Evolutionary conservation across 2,888 invertebrate genomes (phyloP), one percentile per base, ranked within the genome.

Genomic region (Chymomyza caudatula): DNA sequence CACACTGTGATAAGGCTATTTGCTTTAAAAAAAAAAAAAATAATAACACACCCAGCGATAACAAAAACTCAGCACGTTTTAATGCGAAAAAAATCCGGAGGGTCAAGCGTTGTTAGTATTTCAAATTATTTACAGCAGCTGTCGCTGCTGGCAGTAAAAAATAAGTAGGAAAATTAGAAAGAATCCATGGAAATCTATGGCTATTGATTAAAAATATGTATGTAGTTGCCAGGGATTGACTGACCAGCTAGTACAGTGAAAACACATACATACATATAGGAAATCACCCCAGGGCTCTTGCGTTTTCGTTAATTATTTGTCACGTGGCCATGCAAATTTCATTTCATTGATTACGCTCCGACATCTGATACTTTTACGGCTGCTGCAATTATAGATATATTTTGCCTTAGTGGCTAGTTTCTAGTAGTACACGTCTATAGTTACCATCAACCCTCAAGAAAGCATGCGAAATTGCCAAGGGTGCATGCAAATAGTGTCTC

Each of bases 241-340:
- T 44, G 37, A 44, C 8, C 15, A 44, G 15, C 1, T 15, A 11
- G 3, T 47, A 47, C 8, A n/a, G n/a, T n/a, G n/a, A n/a, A n/a
- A n/a, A n/a, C n/a, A n/a, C n/a, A 47, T 47, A 47, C 2, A 17
- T 47, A 47, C 15, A 47, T 47, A 44, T 44, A 44, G 5, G 44
- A 5, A 19, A 15, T 17, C n/a, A 47, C 47, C 47, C 63, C 47
- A 22, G 8, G 4, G 6, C 15, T 53, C 43, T 64, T 25, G n/a
- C 22, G 19, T n/a, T 61, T 63, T 56, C 68, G 68, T 76, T 81
- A 85, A 87, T 88, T 87, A 85, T 87, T 79, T 87, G 88, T 87
- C 88, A 87, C 88, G 86, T 88, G 88, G 84, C 84, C 86, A 87
- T 87, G 88, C 86, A 87, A 87, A 87, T 87, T 86, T 85, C 61